Evolutionary conservation across 2,113 vertebrate species (phyloP).

Genomic region (Lutjanus erythropterus): DNA sequence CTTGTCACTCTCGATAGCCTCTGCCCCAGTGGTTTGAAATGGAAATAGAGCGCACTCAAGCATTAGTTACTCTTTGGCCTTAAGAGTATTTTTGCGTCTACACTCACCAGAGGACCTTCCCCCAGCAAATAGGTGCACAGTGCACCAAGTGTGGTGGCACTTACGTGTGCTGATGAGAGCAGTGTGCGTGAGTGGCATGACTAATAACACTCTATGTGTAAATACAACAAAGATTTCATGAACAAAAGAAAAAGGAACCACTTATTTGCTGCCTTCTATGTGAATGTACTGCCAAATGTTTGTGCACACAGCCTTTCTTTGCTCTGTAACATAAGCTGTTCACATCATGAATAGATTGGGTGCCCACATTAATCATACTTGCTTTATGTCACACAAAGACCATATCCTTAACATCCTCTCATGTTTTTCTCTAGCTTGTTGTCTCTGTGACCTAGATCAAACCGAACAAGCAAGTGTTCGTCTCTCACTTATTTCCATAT

Average conservation of each 20-base stretch:
- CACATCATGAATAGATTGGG: neutral
- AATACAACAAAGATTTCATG: neutral
- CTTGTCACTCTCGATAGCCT: constrained; percentile 9
- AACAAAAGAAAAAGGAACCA: neutral
- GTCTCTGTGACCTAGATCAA: constrained; percentile 1
- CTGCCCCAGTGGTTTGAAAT: constrained; percentile 13
- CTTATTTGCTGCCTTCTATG: neutral
- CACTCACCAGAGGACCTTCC: neutral
- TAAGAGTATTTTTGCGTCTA: constrained; percentile 7
- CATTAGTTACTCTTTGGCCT: constrained; percentile 21
- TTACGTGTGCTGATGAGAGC: neutral
- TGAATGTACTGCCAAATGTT: neutral
- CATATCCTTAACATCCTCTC: neutral
- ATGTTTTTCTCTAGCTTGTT: neutral
- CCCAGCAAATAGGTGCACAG: neutral
- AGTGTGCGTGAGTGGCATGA: neutral
- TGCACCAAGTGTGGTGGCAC: neutral
- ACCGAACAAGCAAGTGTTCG: constrained; percentile 7
- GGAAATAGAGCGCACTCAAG: constrained; percentile 24
- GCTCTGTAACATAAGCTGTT: neutral
- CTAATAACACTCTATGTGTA: no score
- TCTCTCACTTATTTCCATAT: neutral
- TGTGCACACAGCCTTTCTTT: no score
- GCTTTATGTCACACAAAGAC: neutral
- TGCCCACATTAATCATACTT: neutral